A percentile compares a stretch with the other conserved stretches of the same genome.
phyloP scores from a whole-genome alignment of 1,140 invertebrate genomes.

The Apis laboriosa region DNA sequence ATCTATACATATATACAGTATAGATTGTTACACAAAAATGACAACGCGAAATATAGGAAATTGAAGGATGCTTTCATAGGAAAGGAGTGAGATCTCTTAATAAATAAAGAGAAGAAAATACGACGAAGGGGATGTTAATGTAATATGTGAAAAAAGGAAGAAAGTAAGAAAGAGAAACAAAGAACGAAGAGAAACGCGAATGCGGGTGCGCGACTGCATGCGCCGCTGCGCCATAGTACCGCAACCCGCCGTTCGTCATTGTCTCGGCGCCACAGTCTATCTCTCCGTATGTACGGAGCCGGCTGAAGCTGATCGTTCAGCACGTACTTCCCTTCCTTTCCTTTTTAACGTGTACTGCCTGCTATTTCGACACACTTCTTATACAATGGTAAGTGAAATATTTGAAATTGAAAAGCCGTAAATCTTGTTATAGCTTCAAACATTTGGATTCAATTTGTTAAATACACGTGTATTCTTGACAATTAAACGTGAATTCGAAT shows the following conservation, averaged over 20 bases:
- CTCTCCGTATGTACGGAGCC: constrained; percentile 78
- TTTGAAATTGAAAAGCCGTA: not conserved
- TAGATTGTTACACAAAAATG: not conserved
- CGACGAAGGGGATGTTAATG: not conserved
- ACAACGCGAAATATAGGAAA: not conserved
- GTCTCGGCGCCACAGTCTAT: constrained; percentile 74
- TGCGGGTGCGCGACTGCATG: constrained; percentile 75
- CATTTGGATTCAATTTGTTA: not conserved
- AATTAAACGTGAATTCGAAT: not conserved
- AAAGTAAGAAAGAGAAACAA: not conserved
- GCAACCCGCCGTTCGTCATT: constrained; percentile 58
- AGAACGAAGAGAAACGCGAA: constrained; percentile 30
- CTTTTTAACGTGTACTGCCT: constrained; percentile 12
- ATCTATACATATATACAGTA: no score
- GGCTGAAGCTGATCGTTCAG: constrained; percentile 67
- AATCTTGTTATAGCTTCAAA: not conserved
- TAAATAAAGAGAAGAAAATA: not conserved
- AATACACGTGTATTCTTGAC: not conserved
- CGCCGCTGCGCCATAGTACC: constrained; percentile 73
- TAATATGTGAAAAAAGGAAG: not conserved
- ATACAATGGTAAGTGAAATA: constrained; percentile 70
- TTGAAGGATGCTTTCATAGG: not conserved
- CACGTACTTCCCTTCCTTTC: constrained; percentile 44
- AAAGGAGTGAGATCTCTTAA: not conserved
- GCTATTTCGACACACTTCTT: constrained; percentile 47